Evolutionary conservation across 1,140 invertebrate genomes (phyloP).

Genomic region (Cyclargus thomasi): DNA sequence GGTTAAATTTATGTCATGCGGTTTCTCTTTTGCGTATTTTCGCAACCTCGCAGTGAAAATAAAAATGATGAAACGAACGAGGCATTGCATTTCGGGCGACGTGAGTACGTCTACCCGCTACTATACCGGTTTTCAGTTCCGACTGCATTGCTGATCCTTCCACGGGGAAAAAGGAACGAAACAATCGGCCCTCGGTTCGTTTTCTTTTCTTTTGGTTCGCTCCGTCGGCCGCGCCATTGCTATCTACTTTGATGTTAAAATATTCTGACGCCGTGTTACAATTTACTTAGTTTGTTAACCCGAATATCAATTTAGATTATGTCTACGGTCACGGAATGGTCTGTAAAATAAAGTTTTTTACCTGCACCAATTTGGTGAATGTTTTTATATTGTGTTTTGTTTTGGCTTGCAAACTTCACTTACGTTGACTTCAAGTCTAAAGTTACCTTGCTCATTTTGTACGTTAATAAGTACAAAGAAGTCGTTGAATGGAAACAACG

Average conservation of each 20-base stretch:
- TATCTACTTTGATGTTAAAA: conserved; percentile 33
- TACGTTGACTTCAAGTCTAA: neutral
- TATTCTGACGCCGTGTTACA: conserved; percentile 22
- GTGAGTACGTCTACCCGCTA: conserved; percentile 30
- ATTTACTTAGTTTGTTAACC: conserved; percentile 23
- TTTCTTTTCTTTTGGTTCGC: conserved; percentile 45
- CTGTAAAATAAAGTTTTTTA: neutral
- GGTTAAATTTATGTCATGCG: conserved; percentile 1
- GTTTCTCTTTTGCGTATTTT: conserved; percentile 13
- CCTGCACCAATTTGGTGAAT: too few relatives aligned
- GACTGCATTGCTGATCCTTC: conserved; percentile 58
- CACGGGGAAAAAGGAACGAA: conserved; percentile 62
- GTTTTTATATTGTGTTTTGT: neutral
- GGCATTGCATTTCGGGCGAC: conserved; percentile 18
- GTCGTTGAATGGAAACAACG: neutral
- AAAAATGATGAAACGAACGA: conserved; percentile 17
- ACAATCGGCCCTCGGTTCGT: conserved; percentile 38
- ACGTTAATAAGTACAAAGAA: neutral
- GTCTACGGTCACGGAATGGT: neutral
- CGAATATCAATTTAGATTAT: conserved; percentile 14
- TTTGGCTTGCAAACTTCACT: neutral
- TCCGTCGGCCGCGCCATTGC: conserved; percentile 38
- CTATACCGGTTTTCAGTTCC: conserved; percentile 63
- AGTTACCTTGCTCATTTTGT: neutral
- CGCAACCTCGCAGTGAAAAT: conserved; percentile 7